A percentile compares a stretch with the other conserved stretches of the same genome.
Evolutionary conservation across 35 echinoderm and acorn worm species (phyloP).

Genomic region (Apostichopus californicus): DNA sequence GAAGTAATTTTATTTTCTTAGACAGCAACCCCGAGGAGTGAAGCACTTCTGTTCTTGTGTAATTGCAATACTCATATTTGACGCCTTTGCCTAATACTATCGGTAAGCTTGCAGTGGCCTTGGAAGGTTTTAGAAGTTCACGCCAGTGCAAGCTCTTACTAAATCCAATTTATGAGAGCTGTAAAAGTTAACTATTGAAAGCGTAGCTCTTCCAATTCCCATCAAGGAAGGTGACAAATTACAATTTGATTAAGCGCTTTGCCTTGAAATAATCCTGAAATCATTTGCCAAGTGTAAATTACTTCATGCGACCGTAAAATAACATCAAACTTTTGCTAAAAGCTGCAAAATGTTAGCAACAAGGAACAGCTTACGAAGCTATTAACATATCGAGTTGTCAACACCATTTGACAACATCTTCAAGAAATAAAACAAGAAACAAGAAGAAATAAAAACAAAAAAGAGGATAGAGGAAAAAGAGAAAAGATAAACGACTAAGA

Average conservation of each 20-base stretch:
- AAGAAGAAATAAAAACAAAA: no score
- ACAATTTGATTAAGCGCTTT: slow-evolving; percentile 1
- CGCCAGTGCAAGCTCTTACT: neutral
- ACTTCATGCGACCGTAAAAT: neutral
- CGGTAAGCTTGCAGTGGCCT: neutral
- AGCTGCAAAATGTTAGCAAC: neutral
- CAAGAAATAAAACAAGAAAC: no score
- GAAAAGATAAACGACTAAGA: no score
- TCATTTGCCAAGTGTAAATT: neutral
- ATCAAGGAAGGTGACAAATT: neutral
- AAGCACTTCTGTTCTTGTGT: neutral
- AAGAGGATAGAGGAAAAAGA: no score
- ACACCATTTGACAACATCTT: no score
- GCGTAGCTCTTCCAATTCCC: neutral
- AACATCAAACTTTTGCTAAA: slow-evolving; percentile 1
- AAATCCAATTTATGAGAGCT: neutral
- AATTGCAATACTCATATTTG: neutral
- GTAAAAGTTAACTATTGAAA: neutral
- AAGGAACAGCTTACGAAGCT: neutral
- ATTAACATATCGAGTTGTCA: no score
- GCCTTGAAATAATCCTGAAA: neutral
- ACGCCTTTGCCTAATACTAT: neutral
- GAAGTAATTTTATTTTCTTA: neutral
- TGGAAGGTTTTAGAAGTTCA: slow-evolving; percentile 1
- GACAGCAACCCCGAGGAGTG: neutral